A percentile compares a stretch with the other conserved stretches of the same genome.
These are phyloP conservation scores for Halictus ligatus DNA, from an alignment of 2,888 invertebrate species.

Conservation along the genomic window DNA sequence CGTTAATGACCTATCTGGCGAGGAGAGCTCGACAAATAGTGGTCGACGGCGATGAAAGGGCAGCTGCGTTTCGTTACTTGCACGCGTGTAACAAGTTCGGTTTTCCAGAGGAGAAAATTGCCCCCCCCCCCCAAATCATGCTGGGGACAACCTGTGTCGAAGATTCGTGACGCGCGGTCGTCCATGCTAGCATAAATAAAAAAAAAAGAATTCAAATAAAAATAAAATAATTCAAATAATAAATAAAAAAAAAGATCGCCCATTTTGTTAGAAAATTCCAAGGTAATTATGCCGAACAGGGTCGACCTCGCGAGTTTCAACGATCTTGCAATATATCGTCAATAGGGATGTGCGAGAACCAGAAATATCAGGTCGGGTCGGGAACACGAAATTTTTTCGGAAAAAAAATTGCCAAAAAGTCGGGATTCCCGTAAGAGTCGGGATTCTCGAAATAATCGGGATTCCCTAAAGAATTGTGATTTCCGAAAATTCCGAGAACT, in stretches of 20 bases:
- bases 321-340: neutral
- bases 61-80: conserved; percentile 45
- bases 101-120: conserved; percentile 36
- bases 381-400: too few species aligned
- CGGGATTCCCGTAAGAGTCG: too few species aligned
- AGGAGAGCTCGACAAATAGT: conserved; percentile 60
- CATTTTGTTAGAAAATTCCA: neutral
- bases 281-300: conserved; percentile 4
- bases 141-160: conserved; percentile 29
- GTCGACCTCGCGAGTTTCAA: neutral
- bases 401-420: too few species aligned
- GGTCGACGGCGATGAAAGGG: conserved; percentile 55
- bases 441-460: too few species aligned
- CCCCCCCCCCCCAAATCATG: neutral
- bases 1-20: conserved; percentile 52
- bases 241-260: too few species aligned
- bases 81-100: conserved; percentile 42
- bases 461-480: too few species aligned
- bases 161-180: conserved; percentile 15
- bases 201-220: too few species aligned
- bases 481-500: too few species aligned
- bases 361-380: too few species aligned
- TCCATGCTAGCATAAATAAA: neutral
- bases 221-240: too few species aligned
- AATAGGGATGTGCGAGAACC: too few species aligned